Evolutionary conservation across 2,113 vertebrate genomes (phyloP).

Genomic region (Scortum barcoo): DNA sequence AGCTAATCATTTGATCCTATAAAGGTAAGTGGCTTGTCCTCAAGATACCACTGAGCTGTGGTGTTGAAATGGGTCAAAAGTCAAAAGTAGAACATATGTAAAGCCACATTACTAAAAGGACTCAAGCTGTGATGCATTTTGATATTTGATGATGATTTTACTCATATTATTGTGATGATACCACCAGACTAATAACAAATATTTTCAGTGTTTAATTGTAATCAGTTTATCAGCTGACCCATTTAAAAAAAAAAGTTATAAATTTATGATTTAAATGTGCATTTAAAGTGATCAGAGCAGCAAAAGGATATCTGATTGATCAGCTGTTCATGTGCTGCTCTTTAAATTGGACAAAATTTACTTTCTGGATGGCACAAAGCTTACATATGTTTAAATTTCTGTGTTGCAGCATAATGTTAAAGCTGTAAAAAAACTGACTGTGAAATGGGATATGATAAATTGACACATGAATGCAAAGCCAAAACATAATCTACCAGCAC

Average conservation of each 20-base stretch:
- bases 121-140: background rate
- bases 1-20: constrained; percentile 41
- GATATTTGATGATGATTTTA: background rate
- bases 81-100: background rate
- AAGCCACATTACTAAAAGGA: background rate
- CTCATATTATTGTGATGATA: background rate
- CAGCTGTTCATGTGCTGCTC: background rate
- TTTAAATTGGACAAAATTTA: background rate
- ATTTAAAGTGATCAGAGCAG: background rate
- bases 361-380: background rate
- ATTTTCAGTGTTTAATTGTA: background rate
- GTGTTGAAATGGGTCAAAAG: constrained; percentile 28
- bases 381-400: background rate
- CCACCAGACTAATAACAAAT: background rate
- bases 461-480: background rate
- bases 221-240: background rate
- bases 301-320: background rate
- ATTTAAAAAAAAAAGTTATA: background rate
- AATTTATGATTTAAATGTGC: background rate
- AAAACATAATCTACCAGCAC: background rate
- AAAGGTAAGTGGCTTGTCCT: constrained; percentile 59
- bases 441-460: background rate
- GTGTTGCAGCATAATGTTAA: background rate
- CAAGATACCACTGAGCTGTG: background rate
- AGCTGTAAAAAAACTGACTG: background rate